These are phyloP conservation scores for Amphipoea lucens DNA, from an alignment of 2,888 invertebrate species.

Conservation along the genomic window DNA sequence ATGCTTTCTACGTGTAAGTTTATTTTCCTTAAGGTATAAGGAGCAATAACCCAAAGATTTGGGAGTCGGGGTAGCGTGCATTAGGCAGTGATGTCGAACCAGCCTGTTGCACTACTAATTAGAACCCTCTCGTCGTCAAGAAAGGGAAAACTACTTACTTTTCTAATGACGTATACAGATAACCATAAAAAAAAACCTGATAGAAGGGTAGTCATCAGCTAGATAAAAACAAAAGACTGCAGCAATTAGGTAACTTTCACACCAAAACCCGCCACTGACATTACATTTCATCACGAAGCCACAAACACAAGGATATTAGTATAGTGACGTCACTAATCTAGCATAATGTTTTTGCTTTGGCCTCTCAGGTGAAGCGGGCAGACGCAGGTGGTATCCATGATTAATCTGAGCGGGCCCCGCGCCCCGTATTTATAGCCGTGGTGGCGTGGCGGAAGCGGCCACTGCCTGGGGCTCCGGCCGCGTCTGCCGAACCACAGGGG, in stretches of 20 bases:
- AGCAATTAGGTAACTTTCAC: constrained; percentile 3
- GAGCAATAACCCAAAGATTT: not conserved
- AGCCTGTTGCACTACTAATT: constrained; percentile 1
- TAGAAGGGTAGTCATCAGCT: not conserved
- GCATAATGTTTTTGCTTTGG: constrained; percentile 79
- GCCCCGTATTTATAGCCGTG: constrained; percentile 82
- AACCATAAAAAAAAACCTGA: not conserved
- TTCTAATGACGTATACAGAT: not conserved
- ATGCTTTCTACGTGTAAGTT: not conserved
- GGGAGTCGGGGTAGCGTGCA: not conserved
- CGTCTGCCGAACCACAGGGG: constrained; percentile 77
- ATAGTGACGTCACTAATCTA: constrained; percentile 76
- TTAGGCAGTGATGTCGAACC: not conserved
- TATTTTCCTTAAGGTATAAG: not conserved
- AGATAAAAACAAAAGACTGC: constrained; percentile 20
- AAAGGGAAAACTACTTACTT: not conserved
- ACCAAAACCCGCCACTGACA: constrained; percentile 24
- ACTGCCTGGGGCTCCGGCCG: constrained; percentile 74
- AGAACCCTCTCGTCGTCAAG: not conserved
- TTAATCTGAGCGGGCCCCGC: constrained; percentile 80
- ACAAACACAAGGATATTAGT: constrained; percentile 60
- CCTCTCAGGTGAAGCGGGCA: constrained; percentile 75
- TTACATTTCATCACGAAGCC: constrained; percentile 23
- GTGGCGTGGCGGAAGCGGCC: constrained; percentile 73
- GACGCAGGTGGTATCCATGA: constrained; percentile 83